These are phyloP conservation scores for Harpagus bidentatus DNA, from an alignment of 2,113 vertebrate genomes.

Conservation along the genomic window DNA sequence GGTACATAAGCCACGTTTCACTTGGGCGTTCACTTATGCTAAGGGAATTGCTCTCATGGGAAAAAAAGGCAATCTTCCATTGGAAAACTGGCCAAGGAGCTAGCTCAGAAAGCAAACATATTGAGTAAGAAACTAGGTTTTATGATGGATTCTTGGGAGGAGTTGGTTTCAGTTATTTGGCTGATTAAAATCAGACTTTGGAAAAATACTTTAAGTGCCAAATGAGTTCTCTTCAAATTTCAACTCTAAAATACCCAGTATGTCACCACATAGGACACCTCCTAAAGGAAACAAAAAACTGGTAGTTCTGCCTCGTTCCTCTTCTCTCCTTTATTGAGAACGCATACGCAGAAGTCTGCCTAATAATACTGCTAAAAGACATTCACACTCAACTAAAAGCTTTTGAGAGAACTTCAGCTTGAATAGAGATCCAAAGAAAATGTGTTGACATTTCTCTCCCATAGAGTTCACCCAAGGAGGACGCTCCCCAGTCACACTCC, in stretches of 20 bases:
- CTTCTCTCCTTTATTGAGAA: background rate
- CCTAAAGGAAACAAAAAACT: background rate
- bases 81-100: slow-evolving; percentile 26
- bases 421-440: background rate
- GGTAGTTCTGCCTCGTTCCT: background rate
- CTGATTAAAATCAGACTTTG: slow-evolving; percentile 47
- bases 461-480: background rate
- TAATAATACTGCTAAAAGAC: background rate
- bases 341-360: background rate
- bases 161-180: slow-evolving; percentile 47
- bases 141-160: slow-evolving; percentile 42
- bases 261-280: background rate
- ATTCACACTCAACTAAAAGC: background rate
- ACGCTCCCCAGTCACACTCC: background rate
- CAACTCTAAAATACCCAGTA: background rate
- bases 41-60: background rate
- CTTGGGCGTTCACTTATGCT: background rate
- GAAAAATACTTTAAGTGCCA: slow-evolving; percentile 26
- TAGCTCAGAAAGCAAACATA: slow-evolving; percentile 45
- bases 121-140: slow-evolving; percentile 36
- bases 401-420: background rate
- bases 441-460: background rate
- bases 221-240: background rate
- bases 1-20: background rate
- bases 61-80: background rate